Percentiles rank a stretch among this genome's conserved stretches.
phyloP scores from a whole-genome alignment of 2,888 invertebrate genomes.

The Pinctada fucata region DNA sequence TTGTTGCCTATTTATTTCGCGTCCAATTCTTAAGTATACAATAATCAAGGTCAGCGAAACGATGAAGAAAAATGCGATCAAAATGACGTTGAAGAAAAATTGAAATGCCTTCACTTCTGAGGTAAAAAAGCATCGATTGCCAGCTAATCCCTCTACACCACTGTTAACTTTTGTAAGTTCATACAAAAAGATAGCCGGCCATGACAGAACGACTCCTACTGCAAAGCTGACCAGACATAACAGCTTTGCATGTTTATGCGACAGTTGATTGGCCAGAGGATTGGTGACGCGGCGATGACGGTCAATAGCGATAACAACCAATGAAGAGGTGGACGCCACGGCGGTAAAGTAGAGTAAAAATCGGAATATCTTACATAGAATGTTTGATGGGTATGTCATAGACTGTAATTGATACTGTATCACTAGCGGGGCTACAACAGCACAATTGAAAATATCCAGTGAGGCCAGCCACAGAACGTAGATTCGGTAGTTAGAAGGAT shows the following conservation, averaged over 20 bases:
- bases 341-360: conserved; percentile 51
- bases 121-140: not conserved
- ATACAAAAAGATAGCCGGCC: conserved; percentile 51
- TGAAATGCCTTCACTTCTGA: not conserved
- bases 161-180: conserved; percentile 37
- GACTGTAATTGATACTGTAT: conserved; percentile 44
- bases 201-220: conserved; percentile 42
- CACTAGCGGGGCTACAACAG: conserved; percentile 49
- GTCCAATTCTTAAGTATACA: not conserved
- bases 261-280: conserved; percentile 36
- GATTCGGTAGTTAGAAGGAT: conserved; percentile 49
- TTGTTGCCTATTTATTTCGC: not conserved
- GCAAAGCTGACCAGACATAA: conserved; percentile 43
- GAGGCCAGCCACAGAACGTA: conserved; percentile 52
- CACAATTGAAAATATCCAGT: conserved; percentile 49
- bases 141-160: too few relatives aligned
- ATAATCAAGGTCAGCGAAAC: not conserved
- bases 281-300: conserved; percentile 51
- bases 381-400: conserved; percentile 43
- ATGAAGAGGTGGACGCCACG: conserved; percentile 42
- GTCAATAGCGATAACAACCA: conserved; percentile 53
- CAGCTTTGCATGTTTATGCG: conserved; percentile 38
- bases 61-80: not conserved
- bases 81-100: not conserved
- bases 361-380: conserved; percentile 49